These are phyloP conservation scores for Shinisaurus crocodilurus DNA, from an alignment of 2,113 vertebrate genomes.

Conservation along the genomic window DNA sequence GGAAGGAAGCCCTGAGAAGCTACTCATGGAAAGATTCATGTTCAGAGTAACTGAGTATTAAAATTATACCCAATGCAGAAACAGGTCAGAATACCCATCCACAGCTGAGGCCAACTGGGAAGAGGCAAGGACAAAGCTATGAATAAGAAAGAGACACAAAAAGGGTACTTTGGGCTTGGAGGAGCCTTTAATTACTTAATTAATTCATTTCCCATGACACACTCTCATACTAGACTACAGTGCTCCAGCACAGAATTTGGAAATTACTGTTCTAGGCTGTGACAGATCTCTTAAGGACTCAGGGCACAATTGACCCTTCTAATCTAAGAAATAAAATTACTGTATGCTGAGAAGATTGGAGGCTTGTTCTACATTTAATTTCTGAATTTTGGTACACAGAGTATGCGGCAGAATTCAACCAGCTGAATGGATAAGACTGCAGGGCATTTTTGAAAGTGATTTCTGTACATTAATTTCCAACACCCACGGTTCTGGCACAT, in stretches of 20 bases:
- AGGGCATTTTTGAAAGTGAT: not conserved
- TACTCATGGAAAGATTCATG: not conserved
- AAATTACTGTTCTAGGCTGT: not conserved
- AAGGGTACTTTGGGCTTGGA: not conserved
- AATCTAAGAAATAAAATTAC: not conserved
- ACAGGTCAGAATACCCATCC: not conserved
- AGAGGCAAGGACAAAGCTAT: too few species aligned
- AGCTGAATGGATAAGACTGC: not conserved
- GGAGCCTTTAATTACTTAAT: not conserved
- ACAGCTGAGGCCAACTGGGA: not conserved
- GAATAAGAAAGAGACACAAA: not conserved
- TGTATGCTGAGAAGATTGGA: not conserved
- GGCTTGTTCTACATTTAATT: not conserved
- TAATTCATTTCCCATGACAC: not conserved
- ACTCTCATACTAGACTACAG: too few species aligned
- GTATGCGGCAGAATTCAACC: not conserved
- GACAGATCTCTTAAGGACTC: not conserved
- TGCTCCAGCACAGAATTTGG: not conserved
- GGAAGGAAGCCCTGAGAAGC: not conserved
- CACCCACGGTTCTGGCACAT: not conserved
- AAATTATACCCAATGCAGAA: not conserved
- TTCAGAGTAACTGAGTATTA: not conserved
- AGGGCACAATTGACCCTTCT: not conserved
- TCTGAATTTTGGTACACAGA: not conserved
- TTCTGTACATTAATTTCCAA: not conserved